Evolutionary conservation across 30 jellyfish, hydroid and myxozoan genomes (phyloP).

Genomic region (Rhopilema esculentum): DNA sequence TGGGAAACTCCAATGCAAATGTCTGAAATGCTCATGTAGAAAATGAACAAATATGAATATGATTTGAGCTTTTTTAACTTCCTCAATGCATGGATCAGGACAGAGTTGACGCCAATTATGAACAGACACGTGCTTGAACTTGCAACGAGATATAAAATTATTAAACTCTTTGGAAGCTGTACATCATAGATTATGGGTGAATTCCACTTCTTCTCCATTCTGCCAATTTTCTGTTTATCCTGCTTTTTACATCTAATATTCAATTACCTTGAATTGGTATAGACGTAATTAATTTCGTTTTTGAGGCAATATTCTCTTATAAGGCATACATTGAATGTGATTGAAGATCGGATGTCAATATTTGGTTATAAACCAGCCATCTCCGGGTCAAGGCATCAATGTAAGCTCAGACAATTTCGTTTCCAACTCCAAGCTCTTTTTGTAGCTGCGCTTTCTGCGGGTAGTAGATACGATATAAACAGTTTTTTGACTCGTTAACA

Average conservation of each 20-base stretch:
- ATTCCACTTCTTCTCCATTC: not conserved
- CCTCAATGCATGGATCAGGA: conserved; percentile 53
- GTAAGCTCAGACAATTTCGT: no score
- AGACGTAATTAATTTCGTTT: not conserved
- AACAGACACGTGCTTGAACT: not conserved
- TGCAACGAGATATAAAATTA: not conserved
- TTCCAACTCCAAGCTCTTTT: no score
- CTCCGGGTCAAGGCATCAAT: no score
- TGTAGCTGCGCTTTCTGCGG: no score
- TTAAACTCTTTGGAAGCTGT: not conserved
- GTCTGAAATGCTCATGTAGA: conserved; percentile 48
- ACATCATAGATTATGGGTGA: conserved; percentile 13
- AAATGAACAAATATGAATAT: conserved; percentile 32
- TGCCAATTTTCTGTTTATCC: not conserved
- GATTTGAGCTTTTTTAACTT: conserved; percentile 8
- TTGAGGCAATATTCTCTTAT: no score
- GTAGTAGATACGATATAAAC: no score
- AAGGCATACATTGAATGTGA: no score
- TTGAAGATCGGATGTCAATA: not conserved
- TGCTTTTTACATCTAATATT: not conserved
- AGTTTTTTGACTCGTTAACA: no score
- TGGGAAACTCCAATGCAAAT: conserved; percentile 40
- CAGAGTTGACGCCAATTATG: conserved; percentile 16
- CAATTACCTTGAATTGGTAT: not conserved
- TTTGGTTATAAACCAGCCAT: not conserved